These are phyloP conservation scores for Agrotis exclamationis DNA, from an alignment of 2,888 invertebrate species.

Conservation along the genomic window DNA sequence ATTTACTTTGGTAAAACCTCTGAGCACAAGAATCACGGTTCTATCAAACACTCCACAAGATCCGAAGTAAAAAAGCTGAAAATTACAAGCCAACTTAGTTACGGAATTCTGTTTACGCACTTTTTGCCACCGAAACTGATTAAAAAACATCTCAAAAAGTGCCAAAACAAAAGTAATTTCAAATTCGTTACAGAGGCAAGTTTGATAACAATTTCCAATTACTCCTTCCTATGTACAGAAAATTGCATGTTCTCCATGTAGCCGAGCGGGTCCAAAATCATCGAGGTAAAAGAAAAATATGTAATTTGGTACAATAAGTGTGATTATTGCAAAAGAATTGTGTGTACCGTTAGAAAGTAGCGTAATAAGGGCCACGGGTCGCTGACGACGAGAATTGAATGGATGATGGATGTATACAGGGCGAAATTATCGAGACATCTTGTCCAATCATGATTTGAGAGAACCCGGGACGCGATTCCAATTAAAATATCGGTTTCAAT, in stretches of 20 bases:
- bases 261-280: conserved; percentile 33
- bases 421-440: conserved; percentile 53
- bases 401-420: conserved; percentile 49
- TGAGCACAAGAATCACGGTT: conserved; percentile 26
- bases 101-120: conserved; percentile 51
- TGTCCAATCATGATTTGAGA: conserved; percentile 49
- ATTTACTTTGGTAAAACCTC: background rate
- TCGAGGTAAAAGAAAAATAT: conserved; percentile 64
- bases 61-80: conserved; percentile 17
- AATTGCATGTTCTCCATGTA: conserved; percentile 40
- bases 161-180: conserved; percentile 58
- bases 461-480: conserved; percentile 6
- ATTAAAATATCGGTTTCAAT: conserved; percentile 21
- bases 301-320: conserved; percentile 72
- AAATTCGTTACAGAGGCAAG: conserved; percentile 60
- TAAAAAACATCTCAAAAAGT: conserved; percentile 44
- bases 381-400: conserved; percentile 52
- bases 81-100: conserved; percentile 56
- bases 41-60: conserved; percentile 4
- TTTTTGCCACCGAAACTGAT: conserved; percentile 60
- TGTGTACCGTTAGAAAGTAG: conserved; percentile 73
- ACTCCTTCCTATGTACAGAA: conserved; percentile 41
- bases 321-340: conserved; percentile 71
- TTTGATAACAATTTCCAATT: conserved; percentile 45
- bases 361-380: conserved; percentile 68